phyloP scores from a whole-genome alignment of 2,797 vertebrate species.

The Oryzias dopingdopingensis region DNA sequence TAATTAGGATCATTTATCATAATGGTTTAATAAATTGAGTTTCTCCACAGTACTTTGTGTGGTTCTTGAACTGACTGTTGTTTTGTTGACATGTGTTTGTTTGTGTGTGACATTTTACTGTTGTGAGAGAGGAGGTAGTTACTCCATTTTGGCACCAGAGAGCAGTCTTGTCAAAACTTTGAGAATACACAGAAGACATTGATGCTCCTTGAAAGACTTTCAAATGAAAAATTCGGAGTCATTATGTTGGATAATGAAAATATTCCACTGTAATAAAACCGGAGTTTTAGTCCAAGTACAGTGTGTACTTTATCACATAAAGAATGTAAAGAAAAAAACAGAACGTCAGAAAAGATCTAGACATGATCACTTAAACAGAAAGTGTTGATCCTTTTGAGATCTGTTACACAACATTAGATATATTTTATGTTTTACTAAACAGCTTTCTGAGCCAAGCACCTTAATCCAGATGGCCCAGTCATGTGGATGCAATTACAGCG shows the following conservation, averaged over 20 bases:
- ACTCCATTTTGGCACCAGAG: slow-evolving; percentile 35
- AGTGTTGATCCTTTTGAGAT: not conserved
- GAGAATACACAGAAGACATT: not conserved
- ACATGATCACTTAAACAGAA: not conserved
- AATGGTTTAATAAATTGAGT: slow-evolving; percentile 16
- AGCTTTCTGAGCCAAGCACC: slow-evolving; percentile 16
- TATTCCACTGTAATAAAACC: no score
- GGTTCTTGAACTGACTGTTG: not conserved
- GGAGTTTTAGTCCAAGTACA: no score
- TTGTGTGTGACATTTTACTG: not conserved
- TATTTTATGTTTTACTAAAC: not conserved
- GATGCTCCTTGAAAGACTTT: no score
- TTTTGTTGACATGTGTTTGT: not conserved
- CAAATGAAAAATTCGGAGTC: no score
- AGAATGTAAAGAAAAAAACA: no score
- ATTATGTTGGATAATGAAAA: no score
- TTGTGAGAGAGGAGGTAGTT: no score
- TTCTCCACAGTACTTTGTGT: slow-evolving; percentile 6
- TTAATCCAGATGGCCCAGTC: slow-evolving; percentile 55
- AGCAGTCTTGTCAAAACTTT: slow-evolving; percentile 12
- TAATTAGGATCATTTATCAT: no score
- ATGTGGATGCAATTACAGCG: slow-evolving; percentile 69
- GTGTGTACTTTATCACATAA: no score
- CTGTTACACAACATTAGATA: not conserved
- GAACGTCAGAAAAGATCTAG: no score